Evolutionary conservation across 2,797 vertebrate species (phyloP), one percentile per base, ranked within the genome.

Genomic region (Choloepus didactylus): DNA sequence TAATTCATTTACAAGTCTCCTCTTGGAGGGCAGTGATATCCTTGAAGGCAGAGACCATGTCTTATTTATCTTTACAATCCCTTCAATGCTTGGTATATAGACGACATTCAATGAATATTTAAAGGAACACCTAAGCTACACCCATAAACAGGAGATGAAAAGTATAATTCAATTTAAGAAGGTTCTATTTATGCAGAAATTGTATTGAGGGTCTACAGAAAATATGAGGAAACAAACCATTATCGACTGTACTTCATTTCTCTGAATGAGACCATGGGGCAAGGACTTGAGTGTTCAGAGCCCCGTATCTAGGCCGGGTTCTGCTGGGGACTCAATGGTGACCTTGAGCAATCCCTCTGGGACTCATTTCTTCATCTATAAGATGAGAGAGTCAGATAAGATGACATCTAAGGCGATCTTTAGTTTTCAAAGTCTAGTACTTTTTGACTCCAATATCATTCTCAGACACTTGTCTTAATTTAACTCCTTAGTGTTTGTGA

Each of bases 81-180:
- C 75, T 85, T 64, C 8, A 76, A 75, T 38, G 41, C 41, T 87
- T 84, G 80, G 94, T 67, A 72, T 87, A 76, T 25, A 81, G 76
- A 75, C 1, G 5, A 54, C 70, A 93, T 87, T 93, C 56, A 60
- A 87, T 95, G 96, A 95, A 94, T 96, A 97, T 95, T 97, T 97
- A 96, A 96, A 97, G 91, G 56, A 93, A 93, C 46, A 95, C 29
- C 66, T 94, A 59, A 25, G 83, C 27, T 94, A 87, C 29, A 95
- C 86, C 80, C 44, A 89, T 81, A 95, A 93, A 25, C 19, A 94
- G 83, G 83, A 94, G 54, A 91, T 95, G 69, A 95, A 95, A 96
- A 84, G 87, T 92, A 84, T 89, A 92, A 89, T 93, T 95, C 79
- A 92, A 95, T 95, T 77, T 87, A 44, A 95, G 88, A 95, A 95